phyloP scores from a whole-genome alignment of 92 coral and sea anemone genomes.

The Zoanthus sansibaricus region DNA sequence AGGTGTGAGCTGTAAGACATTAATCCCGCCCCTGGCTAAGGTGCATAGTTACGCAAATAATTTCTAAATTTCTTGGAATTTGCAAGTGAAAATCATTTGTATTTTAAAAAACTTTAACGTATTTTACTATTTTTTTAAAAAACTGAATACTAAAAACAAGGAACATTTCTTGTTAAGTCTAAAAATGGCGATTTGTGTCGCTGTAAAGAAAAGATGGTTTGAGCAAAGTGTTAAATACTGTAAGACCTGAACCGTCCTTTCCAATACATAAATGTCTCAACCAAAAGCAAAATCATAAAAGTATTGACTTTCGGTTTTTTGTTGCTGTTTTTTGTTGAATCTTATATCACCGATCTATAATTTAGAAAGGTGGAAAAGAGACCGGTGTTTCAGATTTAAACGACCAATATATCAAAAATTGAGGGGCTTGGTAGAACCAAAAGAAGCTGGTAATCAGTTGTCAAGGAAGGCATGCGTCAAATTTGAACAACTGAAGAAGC shows the following conservation, averaged over 20 bases:
- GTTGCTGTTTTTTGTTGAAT: background rate
- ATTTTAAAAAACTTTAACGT: slow-evolving; percentile 8
- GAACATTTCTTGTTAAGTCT: no score
- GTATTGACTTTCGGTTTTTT: background rate
- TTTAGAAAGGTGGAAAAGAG: background rate
- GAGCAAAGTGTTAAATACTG: background rate
- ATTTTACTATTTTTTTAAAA: background rate
- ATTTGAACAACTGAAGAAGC: slow-evolving; percentile 10
- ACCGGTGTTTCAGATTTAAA: background rate
- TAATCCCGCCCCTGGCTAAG: background rate
- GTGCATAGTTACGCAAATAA: background rate
- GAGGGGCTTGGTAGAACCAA: background rate
- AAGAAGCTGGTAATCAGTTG: slow-evolving; percentile 14
- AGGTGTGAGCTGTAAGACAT: background rate
- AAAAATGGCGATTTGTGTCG: background rate
- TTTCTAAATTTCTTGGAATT: slow-evolving; percentile 30
- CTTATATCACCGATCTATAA: background rate
- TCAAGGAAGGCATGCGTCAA: slow-evolving; percentile 31
- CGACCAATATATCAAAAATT: background rate
- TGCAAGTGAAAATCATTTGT: slow-evolving; percentile 21
- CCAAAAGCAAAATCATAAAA: background rate
- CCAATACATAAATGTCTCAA: background rate
- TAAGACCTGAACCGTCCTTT: background rate
- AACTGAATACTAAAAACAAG: background rate
- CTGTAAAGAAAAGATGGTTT: background rate